Conservation (phyloP, 2,113 vertebrate genomes). For the Albula goreensis region DNA sequence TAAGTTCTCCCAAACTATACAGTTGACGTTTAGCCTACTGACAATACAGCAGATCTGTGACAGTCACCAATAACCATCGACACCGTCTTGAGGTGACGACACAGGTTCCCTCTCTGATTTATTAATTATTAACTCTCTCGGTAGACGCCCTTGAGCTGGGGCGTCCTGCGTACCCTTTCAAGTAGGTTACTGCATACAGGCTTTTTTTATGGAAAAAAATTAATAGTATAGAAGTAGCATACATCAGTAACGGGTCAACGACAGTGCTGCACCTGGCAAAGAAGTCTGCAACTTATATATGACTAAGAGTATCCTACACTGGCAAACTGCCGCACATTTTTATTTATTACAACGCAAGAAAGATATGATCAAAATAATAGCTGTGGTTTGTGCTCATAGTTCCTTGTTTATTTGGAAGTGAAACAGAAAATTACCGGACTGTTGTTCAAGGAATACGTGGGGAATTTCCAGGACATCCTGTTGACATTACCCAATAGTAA, state of each 20-base stretch:
- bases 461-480: slow-evolving; percentile 14
- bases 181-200: not conserved
- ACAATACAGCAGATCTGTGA: too few species aligned
- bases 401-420: not conserved
- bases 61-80: too few species aligned
- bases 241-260: not conserved
- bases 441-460: not conserved
- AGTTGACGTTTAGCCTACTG: not conserved
- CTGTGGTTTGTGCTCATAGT: not conserved
- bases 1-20: not conserved
- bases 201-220: not conserved
- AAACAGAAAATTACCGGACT: not conserved
- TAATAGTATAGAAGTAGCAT: not conserved
- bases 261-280: not conserved
- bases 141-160: not conserved
- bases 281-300: not conserved
- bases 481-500: slow-evolving; percentile 7
- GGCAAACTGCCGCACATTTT: not conserved
- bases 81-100: too few species aligned
- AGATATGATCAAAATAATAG: not conserved
- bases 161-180: not conserved
- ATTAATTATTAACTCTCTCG: not conserved
- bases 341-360: not conserved
- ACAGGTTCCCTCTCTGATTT: not conserved
- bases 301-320: not conserved